A percentile compares a stretch with the other conserved stretches of the same genome.
Evolutionary conservation across 2,797 vertebrate genomes (phyloP).

Genomic region (Acanthurus lineatus): DNA sequence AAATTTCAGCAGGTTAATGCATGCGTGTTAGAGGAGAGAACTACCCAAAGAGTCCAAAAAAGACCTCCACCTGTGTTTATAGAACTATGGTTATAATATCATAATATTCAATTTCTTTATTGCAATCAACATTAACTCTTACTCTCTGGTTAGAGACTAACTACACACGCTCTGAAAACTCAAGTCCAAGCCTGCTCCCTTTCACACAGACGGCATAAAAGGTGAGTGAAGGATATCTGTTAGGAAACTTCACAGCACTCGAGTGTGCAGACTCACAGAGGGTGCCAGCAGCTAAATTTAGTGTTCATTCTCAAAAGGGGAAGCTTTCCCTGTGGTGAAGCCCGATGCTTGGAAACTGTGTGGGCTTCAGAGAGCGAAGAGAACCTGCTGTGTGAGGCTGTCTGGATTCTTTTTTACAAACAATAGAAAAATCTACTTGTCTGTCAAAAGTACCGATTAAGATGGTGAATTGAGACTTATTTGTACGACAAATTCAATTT

Average conservation of each 20-base stretch:
- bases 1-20: too few relatives aligned
- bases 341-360: constrained; percentile 3
- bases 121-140: constrained; percentile 25
- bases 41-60: too few relatives aligned
- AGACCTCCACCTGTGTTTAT: too few relatives aligned
- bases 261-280: constrained; percentile 22
- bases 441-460: constrained; percentile 4
- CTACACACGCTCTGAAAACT: background rate
- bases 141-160: constrained; percentile 8
- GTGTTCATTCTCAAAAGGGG: background rate
- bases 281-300: constrained; percentile 29
- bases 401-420: background rate
- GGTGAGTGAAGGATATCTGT: constrained; percentile 29
- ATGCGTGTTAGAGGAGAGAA: too few relatives aligned
- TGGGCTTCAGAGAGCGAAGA: constrained; percentile 14
- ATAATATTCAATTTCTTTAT: background rate
- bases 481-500: background rate
- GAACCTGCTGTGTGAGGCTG: background rate
- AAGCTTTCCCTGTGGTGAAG: constrained; percentile 23
- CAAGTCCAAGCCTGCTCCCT: background rate
- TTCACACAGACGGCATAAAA: constrained; percentile 9
- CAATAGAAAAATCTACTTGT: background rate
- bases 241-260: constrained; percentile 21
- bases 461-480: background rate
- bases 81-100: too few relatives aligned